Evolutionary conservation across 2,888 invertebrate genomes (phyloP), one percentile per base, ranked within the genome.

Genomic region (Cyrtodaria siliqua): DNA sequence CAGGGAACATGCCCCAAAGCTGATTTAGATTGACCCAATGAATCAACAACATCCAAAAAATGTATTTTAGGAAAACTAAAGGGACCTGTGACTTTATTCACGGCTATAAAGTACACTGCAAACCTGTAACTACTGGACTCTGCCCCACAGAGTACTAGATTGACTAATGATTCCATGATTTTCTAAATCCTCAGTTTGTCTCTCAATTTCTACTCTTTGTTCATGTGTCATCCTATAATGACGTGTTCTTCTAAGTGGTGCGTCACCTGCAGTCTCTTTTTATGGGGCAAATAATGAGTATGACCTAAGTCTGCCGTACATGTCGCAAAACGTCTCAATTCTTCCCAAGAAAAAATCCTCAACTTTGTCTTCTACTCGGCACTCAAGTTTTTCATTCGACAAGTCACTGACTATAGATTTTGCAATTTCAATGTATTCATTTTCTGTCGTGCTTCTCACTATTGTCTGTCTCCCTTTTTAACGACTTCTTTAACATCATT

Each of bases 271-370:
- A 33, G 33, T 33, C 12, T 33, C 80, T 83, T 80, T 20, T 44
- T 60, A 67, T 83, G 82, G 2, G 59, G 50, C 59, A 68, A 68
- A 14, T 66, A 49, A n/a, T 75, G 44, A 20, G 80, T 77, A 33
- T 55, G 44, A 2, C 85, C 85, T 72, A 75, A 61, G 20, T 81
- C 0, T 83, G 76, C n/a, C 82, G 78, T 18, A 33, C 44, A 56
- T 82, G 61, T 71, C 2, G 71, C 75, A 79, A 79, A 79, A 71
- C 64, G 66, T 76, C 76, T 23, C 73, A 47, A 50, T 76, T 76
- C 50, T 64, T 66, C n/a, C 79, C 76, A 16, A 72, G 14, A 2
- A 71, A 40, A 9, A 23, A 23, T 33, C 63, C 24, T 6, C 71
- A 40, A 50, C 49, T 47, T 0, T 50, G 16, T 40, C 68, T 68